Evolutionary conservation across 2,113 vertebrate genomes (phyloP).

Genomic region (Chionis minor): DNA sequence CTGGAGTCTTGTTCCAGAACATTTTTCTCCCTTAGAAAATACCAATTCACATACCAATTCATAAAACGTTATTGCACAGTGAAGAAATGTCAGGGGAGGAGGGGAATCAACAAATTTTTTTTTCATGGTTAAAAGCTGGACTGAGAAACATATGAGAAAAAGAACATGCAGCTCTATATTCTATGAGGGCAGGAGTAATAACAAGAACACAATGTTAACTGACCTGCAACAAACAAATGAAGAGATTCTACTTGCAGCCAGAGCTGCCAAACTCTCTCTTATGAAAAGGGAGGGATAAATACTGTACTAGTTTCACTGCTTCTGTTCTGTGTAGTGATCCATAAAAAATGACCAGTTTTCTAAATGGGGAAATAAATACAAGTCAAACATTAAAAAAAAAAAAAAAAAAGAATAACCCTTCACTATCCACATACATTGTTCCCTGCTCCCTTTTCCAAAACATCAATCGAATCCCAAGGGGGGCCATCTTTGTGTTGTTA

Average conservation of each 20-base stretch:
- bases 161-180: background rate
- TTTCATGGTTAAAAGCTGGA: background rate
- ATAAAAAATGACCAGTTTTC: background rate
- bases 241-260: background rate
- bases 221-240: background rate
- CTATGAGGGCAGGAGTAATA: background rate
- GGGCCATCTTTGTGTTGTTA: background rate
- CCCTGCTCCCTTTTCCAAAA: background rate
- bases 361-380: background rate
- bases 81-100: background rate
- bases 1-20: background rate
- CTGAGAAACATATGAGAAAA: background rate
- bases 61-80: background rate
- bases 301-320: background rate
- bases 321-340: background rate
- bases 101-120: background rate
- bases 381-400: background rate
- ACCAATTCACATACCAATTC: background rate
- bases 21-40: background rate
- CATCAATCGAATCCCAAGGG: background rate
- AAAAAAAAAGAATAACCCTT: background rate
- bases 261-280: background rate
- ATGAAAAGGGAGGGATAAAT: background rate
- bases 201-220: background rate
- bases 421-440: background rate